phyloP scores from a whole-genome alignment of 2,113 vertebrate species.

The Stictonetta naevosa region DNA sequence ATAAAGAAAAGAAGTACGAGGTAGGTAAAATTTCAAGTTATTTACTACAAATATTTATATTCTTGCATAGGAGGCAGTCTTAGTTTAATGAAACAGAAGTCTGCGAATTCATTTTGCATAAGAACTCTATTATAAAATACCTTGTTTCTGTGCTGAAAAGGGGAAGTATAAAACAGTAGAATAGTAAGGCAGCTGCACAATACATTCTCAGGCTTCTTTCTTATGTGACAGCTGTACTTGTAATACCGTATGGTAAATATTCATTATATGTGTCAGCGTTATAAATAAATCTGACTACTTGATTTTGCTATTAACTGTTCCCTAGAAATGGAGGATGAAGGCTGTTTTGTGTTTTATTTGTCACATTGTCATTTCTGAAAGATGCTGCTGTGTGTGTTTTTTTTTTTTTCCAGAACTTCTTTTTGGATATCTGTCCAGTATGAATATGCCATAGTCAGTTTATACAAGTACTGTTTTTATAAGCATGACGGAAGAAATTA shows the following conservation, averaged over 20 bases:
- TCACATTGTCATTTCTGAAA: not conserved
- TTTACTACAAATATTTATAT: not conserved
- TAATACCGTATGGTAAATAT: not conserved
- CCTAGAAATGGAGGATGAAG: not conserved
- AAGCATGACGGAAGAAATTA: not conserved
- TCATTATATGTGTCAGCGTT: not conserved
- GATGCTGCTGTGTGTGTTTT: not conserved
- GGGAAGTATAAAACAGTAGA: not conserved
- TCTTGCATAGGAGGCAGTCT: not conserved
- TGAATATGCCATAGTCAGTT: not conserved
- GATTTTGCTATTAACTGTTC: not conserved
- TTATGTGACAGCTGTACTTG: not conserved
- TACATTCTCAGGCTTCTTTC: not conserved
- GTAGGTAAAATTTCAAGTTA: slow-evolving; percentile 68
- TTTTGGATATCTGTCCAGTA: not conserved
- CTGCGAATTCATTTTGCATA: not conserved
- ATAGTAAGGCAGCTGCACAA: not conserved
- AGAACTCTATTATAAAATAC: not conserved
- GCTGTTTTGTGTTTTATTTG: not conserved
- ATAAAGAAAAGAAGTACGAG: slow-evolving; percentile 94
- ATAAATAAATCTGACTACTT: not conserved
- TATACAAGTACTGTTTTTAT: not conserved
- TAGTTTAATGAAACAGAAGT: not conserved
- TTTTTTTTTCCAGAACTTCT: not conserved
- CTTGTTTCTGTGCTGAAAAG: not conserved